These are phyloP conservation scores for Lycodopsis pacificus DNA, from an alignment of 2,797 vertebrate genomes.

Conservation along the genomic window DNA sequence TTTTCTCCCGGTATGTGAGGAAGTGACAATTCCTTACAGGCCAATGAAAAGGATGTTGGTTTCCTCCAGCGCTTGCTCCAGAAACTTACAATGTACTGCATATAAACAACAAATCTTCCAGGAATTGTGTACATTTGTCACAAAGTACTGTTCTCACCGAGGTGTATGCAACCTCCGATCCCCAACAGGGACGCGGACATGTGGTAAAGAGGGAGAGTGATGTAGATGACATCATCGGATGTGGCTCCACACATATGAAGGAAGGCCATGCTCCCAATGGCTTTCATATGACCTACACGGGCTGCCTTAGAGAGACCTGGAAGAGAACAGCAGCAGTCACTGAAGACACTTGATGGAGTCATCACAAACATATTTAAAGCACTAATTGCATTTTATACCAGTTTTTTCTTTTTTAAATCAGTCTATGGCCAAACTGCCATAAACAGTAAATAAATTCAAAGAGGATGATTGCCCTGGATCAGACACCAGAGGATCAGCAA, in stretches of 20 bases:
- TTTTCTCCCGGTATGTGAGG: conserved; percentile 19
- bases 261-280: conserved; percentile 88
- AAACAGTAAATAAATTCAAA: too few relatives aligned
- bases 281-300: conserved; percentile 89
- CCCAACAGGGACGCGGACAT: conserved; percentile 92
- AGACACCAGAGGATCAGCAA: too few relatives aligned
- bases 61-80: conserved; percentile 11
- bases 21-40: conserved; percentile 41
- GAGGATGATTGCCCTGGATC: too few relatives aligned
- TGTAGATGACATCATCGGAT: conserved; percentile 87
- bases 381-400: too few relatives aligned
- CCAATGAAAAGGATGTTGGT: conserved; percentile 19
- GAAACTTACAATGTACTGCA: not conserved
- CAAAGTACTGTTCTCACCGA: conserved; percentile 79
- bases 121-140: conserved; percentile 36
- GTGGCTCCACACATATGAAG: conserved; percentile 87
- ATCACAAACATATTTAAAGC: not conserved
- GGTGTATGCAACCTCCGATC: conserved; percentile 88
- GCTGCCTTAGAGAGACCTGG: conserved; percentile 93
- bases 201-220: conserved; percentile 92
- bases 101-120: conserved; percentile 30
- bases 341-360: not conserved
- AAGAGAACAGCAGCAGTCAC: not conserved
- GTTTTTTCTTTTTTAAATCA: too few relatives aligned
- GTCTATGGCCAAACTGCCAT: too few relatives aligned